These are phyloP conservation scores for Tachystola acroxantha DNA, from an alignment of 2,888 invertebrate species.

Conservation along the genomic window DNA sequence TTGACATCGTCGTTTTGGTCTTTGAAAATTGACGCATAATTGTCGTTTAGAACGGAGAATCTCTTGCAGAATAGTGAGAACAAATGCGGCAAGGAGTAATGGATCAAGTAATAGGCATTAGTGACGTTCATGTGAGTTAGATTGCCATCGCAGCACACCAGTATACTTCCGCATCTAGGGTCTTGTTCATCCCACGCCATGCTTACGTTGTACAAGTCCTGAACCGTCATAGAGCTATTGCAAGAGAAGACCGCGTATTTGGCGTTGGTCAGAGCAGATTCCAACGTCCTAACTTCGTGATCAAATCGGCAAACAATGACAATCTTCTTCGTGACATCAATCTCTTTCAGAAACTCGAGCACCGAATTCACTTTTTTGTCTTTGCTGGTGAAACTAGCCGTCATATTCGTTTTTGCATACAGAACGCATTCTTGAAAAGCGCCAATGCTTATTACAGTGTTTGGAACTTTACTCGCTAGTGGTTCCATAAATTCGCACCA, in stretches of 20 bases:
- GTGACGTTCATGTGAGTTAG: conserved; percentile 80
- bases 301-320: conserved; percentile 80
- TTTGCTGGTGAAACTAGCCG: conserved; percentile 48
- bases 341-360: conserved; percentile 65
- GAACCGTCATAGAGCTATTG: conserved; percentile 52
- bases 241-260: conserved; percentile 43
- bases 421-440: conserved; percentile 86
- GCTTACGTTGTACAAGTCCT: conserved; percentile 54
- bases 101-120: conserved; percentile 82
- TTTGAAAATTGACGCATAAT: conserved; percentile 69
- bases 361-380: conserved; percentile 60
- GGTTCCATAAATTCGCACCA: conserved; percentile 81
- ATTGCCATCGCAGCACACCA: conserved; percentile 84
- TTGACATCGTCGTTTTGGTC: conserved; percentile 35
- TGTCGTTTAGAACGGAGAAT: conserved; percentile 82
- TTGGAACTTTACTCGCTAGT: conserved; percentile 73
- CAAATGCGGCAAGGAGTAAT: conserved; percentile 82
- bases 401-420: conserved; percentile 77
- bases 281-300: conserved; percentile 72
- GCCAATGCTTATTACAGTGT: conserved; percentile 83
- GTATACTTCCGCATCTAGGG: conserved; percentile 62
- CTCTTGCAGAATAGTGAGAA: conserved; percentile 84
- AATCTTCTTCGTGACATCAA: conserved; percentile 66
- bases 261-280: conserved; percentile 29
- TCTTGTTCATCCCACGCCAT: conserved; percentile 51